Evolutionary conservation across 1,140 invertebrate species (phyloP), one percentile per base, ranked within the genome.

Genomic region (Maniola jurtina): DNA sequence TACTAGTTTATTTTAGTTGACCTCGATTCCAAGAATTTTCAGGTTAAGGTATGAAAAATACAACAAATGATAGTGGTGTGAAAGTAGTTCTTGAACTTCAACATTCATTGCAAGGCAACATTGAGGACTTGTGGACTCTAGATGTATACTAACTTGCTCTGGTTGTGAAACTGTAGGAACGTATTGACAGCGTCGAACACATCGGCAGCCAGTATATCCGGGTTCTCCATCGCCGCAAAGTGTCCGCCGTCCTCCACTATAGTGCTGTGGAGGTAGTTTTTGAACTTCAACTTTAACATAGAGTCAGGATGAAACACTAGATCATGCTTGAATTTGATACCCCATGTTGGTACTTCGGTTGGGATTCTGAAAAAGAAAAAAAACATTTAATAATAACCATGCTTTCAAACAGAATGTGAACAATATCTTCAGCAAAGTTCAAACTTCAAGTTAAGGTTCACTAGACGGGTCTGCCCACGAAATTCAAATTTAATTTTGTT

Each of bases 171-270:
- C 25, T 75, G 16, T 42, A 45, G 69, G 59, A 89, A 88, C 0
- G 69, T 76, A 0, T 75, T 55, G 0, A 89, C 83, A 58, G 86
- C 88, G 76, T 65, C 91, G 66, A 61, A 93, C 45, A 85, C 90
- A 73, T 96, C 95, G n/a, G 92, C 85, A 1, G 94, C 92, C 6
- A 96, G 70, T 1, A 95, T 70, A 54, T 92, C 68, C 0, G 94
- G 94, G 52, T 92, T 88, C 73, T 95, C 94, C 13, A 95, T 76
- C 0, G 93, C 93, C 0, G 93, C 92, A 76, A 95, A 95, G 76
- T 95, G 94, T 1, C 94, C 94, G 6, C 94, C 94, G 9, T 86
- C 85, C 0, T 90, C 86, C 5, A 91, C 81, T 36, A 82, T 77
- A 0, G 85, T 91, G 6, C 82, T 83, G 5, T 88, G 88, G 25